Percentiles rank a stretch among this genome's conserved stretches.
phyloP scores from a whole-genome alignment of 1,140 invertebrate species.

The Macrocentrus cingulum region DNA sequence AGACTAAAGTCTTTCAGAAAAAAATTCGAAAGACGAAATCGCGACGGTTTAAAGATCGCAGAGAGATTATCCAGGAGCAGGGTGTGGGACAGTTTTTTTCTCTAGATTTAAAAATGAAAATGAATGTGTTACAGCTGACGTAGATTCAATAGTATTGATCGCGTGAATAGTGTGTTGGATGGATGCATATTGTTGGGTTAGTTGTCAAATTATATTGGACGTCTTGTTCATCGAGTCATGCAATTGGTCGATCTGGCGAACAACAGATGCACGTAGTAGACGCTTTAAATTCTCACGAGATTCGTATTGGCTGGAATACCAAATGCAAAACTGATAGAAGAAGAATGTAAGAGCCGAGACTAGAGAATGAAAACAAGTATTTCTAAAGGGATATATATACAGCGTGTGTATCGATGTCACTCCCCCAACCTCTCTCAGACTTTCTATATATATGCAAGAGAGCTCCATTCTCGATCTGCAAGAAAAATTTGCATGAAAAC shows the following conservation, averaged over 20 bases:
- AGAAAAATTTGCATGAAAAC: conserved; percentile 21
- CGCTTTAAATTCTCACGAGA: conserved; percentile 37
- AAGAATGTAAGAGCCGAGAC: conserved; percentile 31
- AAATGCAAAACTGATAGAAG: conserved; percentile 41
- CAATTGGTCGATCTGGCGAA: background rate
- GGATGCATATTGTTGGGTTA: too few relatives aligned
- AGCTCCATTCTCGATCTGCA: background rate
- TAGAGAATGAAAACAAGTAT: conserved; percentile 35
- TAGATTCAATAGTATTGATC: too few relatives aligned
- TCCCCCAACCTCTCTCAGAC: conserved; percentile 4
- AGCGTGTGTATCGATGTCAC: conserved; percentile 17
- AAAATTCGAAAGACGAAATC: too few relatives aligned
- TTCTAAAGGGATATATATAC: conserved; percentile 17
- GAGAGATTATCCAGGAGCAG: too few relatives aligned
- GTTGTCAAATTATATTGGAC: too few relatives aligned
- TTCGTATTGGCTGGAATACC: conserved; percentile 42
- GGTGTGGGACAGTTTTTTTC: too few relatives aligned
- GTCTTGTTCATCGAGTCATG: too few relatives aligned
- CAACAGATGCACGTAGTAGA: conserved; percentile 15
- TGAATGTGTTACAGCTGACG: too few relatives aligned
- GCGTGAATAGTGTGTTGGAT: too few relatives aligned
- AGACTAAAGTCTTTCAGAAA: too few relatives aligned
- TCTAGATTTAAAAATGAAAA: too few relatives aligned
- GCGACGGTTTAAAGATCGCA: too few relatives aligned
- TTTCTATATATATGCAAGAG: background rate